Evolutionary conservation across 2,113 vertebrate genomes (phyloP).

Genomic region (Bos javanicus): DNA sequence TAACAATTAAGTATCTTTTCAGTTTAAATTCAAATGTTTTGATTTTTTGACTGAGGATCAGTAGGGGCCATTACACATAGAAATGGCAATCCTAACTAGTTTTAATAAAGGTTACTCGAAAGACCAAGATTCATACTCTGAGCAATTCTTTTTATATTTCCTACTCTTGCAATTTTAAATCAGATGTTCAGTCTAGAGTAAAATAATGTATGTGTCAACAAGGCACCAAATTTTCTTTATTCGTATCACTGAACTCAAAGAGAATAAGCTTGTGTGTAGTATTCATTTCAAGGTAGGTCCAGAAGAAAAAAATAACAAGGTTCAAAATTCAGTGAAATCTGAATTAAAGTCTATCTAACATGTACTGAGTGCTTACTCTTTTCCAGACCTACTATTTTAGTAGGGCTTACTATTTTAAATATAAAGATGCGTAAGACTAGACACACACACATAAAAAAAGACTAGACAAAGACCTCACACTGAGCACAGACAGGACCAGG

Average conservation of each 20-base stretch:
- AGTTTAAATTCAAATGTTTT: conserved; percentile 20
- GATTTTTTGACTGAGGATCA: not conserved
- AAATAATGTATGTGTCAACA: not conserved
- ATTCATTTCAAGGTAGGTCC: not conserved
- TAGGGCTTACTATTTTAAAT: not conserved
- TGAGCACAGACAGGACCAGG: not conserved
- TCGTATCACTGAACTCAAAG: not conserved
- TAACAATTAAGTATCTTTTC: not conserved
- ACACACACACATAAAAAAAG: not conserved
- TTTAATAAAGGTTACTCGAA: not conserved
- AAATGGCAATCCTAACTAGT: not conserved
- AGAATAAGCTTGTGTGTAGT: not conserved
- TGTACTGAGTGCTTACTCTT: not conserved
- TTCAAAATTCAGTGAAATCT: conserved; percentile 14
- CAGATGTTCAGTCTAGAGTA: not conserved
- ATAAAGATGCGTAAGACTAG: not conserved
- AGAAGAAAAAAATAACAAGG: not conserved
- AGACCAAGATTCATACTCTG: not conserved
- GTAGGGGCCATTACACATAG: not conserved
- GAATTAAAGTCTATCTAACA: conserved; percentile 17
- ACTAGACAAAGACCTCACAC: not conserved
- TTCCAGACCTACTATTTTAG: not conserved
- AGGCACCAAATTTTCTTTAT: not conserved
- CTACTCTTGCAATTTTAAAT: not conserved
- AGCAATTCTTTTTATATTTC: not conserved